Base-by-base conservation (phyloP, 2,888 invertebrate genomes). In the Orthosia incerta region DNA sequence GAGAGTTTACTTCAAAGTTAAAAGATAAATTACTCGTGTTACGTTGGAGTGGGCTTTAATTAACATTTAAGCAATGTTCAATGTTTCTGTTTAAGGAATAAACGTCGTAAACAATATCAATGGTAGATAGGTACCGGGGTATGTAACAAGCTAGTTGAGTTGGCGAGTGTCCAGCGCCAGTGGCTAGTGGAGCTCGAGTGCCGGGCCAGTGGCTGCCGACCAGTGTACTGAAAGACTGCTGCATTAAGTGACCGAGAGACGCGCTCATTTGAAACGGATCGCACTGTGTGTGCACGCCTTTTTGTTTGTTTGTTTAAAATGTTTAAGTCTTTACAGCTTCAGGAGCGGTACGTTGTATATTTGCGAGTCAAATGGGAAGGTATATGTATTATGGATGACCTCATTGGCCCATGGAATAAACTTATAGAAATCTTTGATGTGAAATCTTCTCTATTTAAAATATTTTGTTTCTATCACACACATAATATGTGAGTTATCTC, bases 151-250 rank as follows among this genome's bases (percentile, higher is more conserved):
- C 53, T 39, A n/a, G 74, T 45, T n/a, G 23, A 53, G 46, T 66
- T 73, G 72, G 72, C 76, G 26, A 74, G 71, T 45, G 50, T 45
- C 74, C 74, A 71, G 71, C 23, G 39, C 20, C 23, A n/a, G 59
- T n/a, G 59, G 59, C 59, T 39, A 39, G 59, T 13, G 39, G 31
- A 18, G 23, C 63, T 56, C 59, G 23, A n/a, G 65, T 13, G n/a
- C 45, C 31, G 65, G 50, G 23, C 45, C 39, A 59, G 51, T 77
- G 51, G 12, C 20, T 26, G 46, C 9, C 46, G 23, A 31, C 56
- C 71, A 48, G 73, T 23, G 48, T 46, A 39, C 15, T 48, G 55
- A 39, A 7, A 31, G 71, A 2, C 78, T 51, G 51, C 59, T 31
- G 71, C 11, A 1, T 51, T 39, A 15, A 48, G 48, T 46, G 12